A percentile compares a stretch with the other conserved stretches of the same genome.
phyloP scores from a whole-genome alignment of 1,140 invertebrate genomes.

The Coenobita brevimanus region DNA sequence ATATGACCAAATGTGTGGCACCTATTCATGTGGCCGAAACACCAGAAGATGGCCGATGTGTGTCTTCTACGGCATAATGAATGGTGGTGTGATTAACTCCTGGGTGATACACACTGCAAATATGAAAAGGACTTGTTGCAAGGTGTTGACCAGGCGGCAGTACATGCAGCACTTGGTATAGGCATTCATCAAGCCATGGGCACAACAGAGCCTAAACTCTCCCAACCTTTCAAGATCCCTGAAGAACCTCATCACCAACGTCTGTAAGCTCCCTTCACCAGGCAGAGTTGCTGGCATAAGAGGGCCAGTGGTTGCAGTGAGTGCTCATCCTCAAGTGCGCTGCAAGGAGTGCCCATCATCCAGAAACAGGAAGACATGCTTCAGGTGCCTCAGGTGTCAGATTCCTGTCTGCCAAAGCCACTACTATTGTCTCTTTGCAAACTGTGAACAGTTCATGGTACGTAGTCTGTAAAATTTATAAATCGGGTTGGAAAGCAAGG shows the following conservation, averaged over 20 bases:
- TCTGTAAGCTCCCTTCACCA: not conserved
- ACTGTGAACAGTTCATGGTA: too few species aligned
- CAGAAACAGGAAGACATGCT: not conserved
- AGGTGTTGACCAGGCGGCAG: not conserved
- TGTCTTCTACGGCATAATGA: slow-evolving; percentile 8
- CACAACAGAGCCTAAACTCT: not conserved
- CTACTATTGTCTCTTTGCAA: not conserved
- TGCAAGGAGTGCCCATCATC: not conserved
- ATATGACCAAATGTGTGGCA: not conserved
- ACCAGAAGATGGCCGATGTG: not conserved
- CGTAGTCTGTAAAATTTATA: too few species aligned
- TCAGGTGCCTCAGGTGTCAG: not conserved
- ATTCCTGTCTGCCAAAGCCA: not conserved
- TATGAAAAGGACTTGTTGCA: not conserved
- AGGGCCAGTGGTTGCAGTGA: not conserved
- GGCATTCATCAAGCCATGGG: not conserved
- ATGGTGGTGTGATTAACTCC: too few species aligned
- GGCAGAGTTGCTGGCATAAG: not conserved
- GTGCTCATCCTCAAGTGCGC: not conserved
- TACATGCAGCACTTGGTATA: not conserved
- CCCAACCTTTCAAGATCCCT: not conserved
- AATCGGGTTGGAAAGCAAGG: too few species aligned
- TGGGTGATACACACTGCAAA: not conserved
- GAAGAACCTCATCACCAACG: not conserved
- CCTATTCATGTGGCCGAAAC: not conserved